phyloP scores from a whole-genome alignment of 2,113 vertebrate genomes.

The Siniperca knerii region DNA sequence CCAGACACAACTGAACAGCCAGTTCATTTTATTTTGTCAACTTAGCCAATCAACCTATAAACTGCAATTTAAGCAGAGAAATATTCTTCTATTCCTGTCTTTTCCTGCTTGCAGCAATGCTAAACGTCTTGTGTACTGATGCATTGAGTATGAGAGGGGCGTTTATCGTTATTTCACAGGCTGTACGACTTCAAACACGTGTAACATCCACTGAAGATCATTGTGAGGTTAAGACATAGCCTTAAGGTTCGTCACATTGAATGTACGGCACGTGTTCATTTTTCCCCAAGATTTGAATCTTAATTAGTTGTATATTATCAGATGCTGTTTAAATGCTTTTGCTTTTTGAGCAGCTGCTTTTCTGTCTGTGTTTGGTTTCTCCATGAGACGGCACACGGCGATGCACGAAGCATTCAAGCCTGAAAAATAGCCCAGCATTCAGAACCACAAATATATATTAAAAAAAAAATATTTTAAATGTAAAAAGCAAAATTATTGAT shows the following conservation, averaged over 20 bases:
- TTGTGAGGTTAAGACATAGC: slow-evolving; percentile 26
- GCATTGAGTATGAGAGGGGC: not conserved
- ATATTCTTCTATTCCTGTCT: not conserved
- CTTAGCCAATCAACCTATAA: not conserved
- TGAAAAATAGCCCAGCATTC: slow-evolving; percentile 6
- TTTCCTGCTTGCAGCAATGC: not conserved
- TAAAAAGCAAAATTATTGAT: not conserved
- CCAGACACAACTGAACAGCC: not conserved
- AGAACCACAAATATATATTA: not conserved
- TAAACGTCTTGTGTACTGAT: not conserved
- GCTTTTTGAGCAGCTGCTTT: slow-evolving; percentile 33
- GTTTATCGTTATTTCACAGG: slow-evolving; percentile 17
- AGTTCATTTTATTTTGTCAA: not conserved
- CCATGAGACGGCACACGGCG: not conserved
- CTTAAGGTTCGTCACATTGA: slow-evolving; percentile 4
- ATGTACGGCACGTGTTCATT: slow-evolving; percentile 2
- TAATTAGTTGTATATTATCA: slow-evolving; percentile 46
- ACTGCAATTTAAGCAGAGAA: not conserved
- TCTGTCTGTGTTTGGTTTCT: slow-evolving; percentile 27
- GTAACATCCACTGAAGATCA: slow-evolving; percentile 9
- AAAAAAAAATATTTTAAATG: not conserved
- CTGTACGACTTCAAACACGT: slow-evolving; percentile 28
- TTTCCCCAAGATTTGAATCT: slow-evolving; percentile 3
- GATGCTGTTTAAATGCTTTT: slow-evolving; percentile 16
- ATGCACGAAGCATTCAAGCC: not conserved